Conservation (phyloP, 1,140 invertebrate genomes). For the Phymastichus coffea region DNA sequence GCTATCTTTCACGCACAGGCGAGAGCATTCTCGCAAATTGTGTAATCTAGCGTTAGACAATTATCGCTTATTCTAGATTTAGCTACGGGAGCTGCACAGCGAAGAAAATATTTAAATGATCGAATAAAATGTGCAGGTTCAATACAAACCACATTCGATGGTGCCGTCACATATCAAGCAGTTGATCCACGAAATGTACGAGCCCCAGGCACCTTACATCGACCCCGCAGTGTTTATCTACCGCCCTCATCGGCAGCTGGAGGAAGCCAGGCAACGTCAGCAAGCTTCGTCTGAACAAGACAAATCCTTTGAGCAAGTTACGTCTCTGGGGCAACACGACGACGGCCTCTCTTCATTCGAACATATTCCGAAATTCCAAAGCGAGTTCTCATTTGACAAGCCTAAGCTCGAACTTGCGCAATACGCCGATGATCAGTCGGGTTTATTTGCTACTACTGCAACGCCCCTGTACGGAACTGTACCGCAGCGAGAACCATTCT, state of each 20-base stretch:
- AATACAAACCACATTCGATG: conserved; percentile 43
- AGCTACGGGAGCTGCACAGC: not conserved
- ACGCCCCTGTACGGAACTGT: conserved; percentile 20
- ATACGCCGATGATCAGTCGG: conserved; percentile 30
- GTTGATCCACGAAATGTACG: conserved; percentile 41
- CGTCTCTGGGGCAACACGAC: not conserved
- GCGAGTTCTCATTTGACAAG: not conserved
- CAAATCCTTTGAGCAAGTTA: not conserved
- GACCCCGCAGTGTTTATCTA: conserved; percentile 47
- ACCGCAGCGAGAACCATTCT: not conserved
- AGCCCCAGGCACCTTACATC: conserved; percentile 42
- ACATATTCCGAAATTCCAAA: not conserved
- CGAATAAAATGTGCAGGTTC: not conserved
- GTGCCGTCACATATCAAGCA: conserved; percentile 45
- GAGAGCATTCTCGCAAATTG: too few species aligned
- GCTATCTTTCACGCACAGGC: not conserved
- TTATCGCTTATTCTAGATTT: not conserved
- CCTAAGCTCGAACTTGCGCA: conserved; percentile 31
- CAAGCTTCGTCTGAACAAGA: conserved; percentile 8
- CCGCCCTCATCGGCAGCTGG: conserved; percentile 12
- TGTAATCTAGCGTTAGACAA: not conserved
- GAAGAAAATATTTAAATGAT: not conserved
- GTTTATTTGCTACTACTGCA: not conserved
- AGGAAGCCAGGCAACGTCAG: not conserved
- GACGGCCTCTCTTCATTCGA: not conserved